These are phyloP conservation scores for Drosophila tripunctata DNA, from an alignment of 2,888 invertebrate genomes.

Conservation along the genomic window DNA sequence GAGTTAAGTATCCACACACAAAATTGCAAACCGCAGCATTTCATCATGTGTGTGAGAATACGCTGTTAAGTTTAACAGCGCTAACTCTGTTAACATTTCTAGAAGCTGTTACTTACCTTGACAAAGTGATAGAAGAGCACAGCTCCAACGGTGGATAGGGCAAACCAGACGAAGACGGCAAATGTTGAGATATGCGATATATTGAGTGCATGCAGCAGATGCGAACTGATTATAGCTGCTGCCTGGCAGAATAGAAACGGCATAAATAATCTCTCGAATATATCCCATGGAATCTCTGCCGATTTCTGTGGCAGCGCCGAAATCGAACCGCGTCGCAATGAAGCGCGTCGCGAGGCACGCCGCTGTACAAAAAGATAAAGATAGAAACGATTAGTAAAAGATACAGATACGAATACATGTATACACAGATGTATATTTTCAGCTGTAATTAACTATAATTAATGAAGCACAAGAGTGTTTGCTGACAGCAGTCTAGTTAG, in stretches of 20 bases:
- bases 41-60: too few species aligned
- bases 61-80: too few species aligned
- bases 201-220: conserved; percentile 88
- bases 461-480: not conserved
- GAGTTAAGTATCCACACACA: conserved; percentile 12
- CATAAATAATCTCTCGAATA: conserved; percentile 89
- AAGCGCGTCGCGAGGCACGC: conserved; percentile 85
- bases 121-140: conserved; percentile 93
- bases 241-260: conserved; percentile 93
- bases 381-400: not conserved
- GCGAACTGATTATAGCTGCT: conserved; percentile 90
- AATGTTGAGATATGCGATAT: conserved; percentile 91
- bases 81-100: not conserved
- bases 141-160: conserved; percentile 89
- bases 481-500: conserved; percentile 19
- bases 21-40: conserved; percentile 1
- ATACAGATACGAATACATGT: not conserved
- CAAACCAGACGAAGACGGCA: conserved; percentile 91
- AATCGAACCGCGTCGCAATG: conserved; percentile 86
- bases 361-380: conserved; percentile 61
- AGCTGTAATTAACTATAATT: conserved; percentile 2
- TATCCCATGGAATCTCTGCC: conserved; percentile 89
- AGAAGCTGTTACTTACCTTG: conserved; percentile 87
- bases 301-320: conserved; percentile 86
- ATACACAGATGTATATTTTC: not conserved